Base-by-base conservation (phyloP, 23 tunicate species). In the Clavelina lepadiformis region DNA sequence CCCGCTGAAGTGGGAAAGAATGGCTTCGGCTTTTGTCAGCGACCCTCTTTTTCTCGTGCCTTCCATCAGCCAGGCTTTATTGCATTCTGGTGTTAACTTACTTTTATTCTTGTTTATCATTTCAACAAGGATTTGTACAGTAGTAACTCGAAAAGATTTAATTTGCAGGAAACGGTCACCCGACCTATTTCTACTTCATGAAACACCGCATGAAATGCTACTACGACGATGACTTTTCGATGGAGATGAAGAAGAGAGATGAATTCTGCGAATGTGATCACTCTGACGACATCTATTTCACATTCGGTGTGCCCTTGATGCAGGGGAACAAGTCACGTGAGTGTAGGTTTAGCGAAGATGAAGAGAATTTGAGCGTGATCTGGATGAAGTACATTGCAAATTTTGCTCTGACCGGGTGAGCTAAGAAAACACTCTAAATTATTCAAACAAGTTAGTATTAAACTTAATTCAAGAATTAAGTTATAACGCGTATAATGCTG, bases 331-430 rank as follows among this genome's bases (percentile, higher is more conserved):
- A 15, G 23, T 15, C 61, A 15, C 21, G 19, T 54, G 23, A 19
- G 19, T 20, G 11, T 15, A 74, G 68, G 47, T 75, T 75, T 30
- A 56, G 55, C 5, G 52, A 76, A 0, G 82, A 75, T 21, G 91
- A 83, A 75, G 49, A 68, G 3, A 35, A 54, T 8, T 19, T 83
- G 27, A 67, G 76, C 35, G 15, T 44, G 23, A 63, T 67, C 19
- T 75, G 71, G 75, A 75, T 75, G 77, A 67, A 69, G 49, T 83
- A 66, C 37, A 2, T 83, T 18, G 50, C 67, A 2, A 83, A 83
- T 35, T 83, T 83, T 61, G 76, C 70, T 7, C 67, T 45, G 27
- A 67, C 75, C 22, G 82, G 91, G 91, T 76, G 68, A 58, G 67
- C 31, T 38, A 13, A 26, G 5, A 54, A n/a, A n/a, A n/a, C n/a